Base-by-base conservation (phyloP, 2,888 invertebrate genomes). In the Ormyrus labotus region DNA sequence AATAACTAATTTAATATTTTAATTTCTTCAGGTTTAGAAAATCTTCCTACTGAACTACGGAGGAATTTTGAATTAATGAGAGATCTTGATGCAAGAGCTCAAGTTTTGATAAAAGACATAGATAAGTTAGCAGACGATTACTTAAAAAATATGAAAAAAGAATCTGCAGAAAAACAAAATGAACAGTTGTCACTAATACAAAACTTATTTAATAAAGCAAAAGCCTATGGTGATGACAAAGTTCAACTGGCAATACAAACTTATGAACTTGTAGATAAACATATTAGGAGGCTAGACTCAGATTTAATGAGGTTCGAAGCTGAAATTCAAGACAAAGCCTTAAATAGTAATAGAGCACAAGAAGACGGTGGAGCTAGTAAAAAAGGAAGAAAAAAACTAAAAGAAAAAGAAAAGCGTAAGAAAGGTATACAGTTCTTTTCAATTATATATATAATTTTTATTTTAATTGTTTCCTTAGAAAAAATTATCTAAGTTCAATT, bases 191-290 rank as follows among this genome's bases (percentile, higher is more conserved):
- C 95, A 82, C 95, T 95, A 82, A 98, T 98, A 86, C 96, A 97
- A 90, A 95, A 95, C 81, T 92, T 97, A 78, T 99, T 98, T 88
- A 96, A 96, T 86, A 98, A 98, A 91, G 98, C 98, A 11, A 97
- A 97, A 88, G 98, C 98, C 89, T 98, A 97, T 89, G 98, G 98
- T 2, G 99, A 99, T 89, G 98, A 99, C 88, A 99, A 99, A 92
- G 98, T 99, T 53, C 97, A 98, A 89, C 92, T 99, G 81, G 98
- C 99, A 1, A 98, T 98, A 91, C 98, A 99, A 92, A 99, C 99
- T 0, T 99, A 99, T 89, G 99, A 99, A 92, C 92, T 99, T 91
- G 98, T 99, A 57, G 99, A 99, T 91, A 99, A 99, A 91, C 99
- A 99, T 90, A 99, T 99, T 84, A 93, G 99, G 86, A 94, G 98